Evolutionary conservation across 2,888 invertebrate species (phyloP).

Genomic region (Steinernema hermaphroditum): DNA sequence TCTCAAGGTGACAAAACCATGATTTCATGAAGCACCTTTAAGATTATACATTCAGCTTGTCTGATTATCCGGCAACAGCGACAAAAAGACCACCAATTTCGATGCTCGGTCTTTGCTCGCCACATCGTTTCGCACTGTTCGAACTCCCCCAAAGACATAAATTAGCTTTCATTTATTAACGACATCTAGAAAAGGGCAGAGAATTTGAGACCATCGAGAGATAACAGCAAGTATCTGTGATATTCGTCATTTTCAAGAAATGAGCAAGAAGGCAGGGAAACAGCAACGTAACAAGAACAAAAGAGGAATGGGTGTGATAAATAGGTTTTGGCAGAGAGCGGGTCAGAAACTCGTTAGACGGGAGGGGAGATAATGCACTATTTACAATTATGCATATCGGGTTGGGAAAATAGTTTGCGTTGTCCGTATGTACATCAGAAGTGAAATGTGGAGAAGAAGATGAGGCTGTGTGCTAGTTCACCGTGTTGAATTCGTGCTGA

Average conservation of each 20-base stretch:
- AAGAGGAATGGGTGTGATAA: background rate
- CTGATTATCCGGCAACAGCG: no score
- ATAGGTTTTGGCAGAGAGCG: background rate
- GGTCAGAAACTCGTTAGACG: background rate
- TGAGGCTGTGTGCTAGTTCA: conserved; percentile 4
- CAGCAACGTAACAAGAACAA: background rate
- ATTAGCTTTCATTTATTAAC: background rate
- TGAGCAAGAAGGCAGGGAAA: background rate
- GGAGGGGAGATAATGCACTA: background rate
- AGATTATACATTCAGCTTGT: no score
- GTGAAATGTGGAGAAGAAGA: conserved; percentile 1
- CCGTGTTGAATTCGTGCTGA: conserved; percentile 54
- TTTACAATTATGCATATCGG: conserved; percentile 7
- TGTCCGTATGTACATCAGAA: background rate
- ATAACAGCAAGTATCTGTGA: background rate
- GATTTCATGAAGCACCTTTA: no score
- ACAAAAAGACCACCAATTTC: no score
- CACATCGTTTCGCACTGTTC: background rate
- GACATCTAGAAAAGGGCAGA: background rate
- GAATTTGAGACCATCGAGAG: conserved; percentile 7
- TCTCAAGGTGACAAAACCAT: no score
- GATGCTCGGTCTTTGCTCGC: background rate
- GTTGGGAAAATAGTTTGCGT: background rate
- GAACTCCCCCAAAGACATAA: background rate
- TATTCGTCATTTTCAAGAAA: background rate